Percentiles rank a stretch among this genome's conserved stretches.
phyloP scores from a whole-genome alignment of 2,888 invertebrate genomes.

The Biston stratarius region DNA sequence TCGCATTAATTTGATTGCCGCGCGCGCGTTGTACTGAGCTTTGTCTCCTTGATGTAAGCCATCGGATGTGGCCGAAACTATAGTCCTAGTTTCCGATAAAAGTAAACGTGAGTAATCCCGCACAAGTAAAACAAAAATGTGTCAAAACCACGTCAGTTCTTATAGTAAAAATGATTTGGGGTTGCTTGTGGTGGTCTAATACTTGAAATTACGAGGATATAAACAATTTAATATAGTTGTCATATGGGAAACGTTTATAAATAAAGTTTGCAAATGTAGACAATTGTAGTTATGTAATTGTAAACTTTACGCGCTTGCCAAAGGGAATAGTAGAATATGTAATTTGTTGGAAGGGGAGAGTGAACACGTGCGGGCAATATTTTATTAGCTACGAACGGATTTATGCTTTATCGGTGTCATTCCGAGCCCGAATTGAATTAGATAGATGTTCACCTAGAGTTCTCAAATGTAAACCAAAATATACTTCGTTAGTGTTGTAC shows the following conservation, averaged over 20 bases:
- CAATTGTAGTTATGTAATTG: neutral
- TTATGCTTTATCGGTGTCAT: conserved; percentile 51
- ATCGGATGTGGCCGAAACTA: too few relatives aligned
- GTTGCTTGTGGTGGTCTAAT: conserved; percentile 15
- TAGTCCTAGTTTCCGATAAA: too few relatives aligned
- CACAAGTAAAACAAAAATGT: too few relatives aligned
- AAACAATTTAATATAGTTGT: conserved; percentile 19
- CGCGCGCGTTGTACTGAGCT: too few relatives aligned
- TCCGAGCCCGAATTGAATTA: conserved; percentile 21
- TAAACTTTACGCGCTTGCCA: conserved; percentile 22
- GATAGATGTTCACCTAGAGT: conserved; percentile 3
- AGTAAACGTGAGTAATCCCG: too few relatives aligned
- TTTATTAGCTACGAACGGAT: conserved; percentile 46
- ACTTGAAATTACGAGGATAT: conserved; percentile 12
- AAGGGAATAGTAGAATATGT: conserved; percentile 44
- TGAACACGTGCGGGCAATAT: conserved; percentile 52
- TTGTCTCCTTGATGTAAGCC: too few relatives aligned
- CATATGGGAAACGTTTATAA: neutral
- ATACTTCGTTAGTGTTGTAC: neutral
- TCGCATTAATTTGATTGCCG: too few relatives aligned
- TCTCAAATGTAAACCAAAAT: neutral
- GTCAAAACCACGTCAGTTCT: too few relatives aligned
- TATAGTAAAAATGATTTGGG: too few relatives aligned
- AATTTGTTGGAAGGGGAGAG: conserved; percentile 47
- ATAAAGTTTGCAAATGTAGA: neutral